Percentiles rank a stretch among this genome's conserved stretches.
Evolutionary conservation across 2,797 vertebrate species (phyloP).

Genomic region (Argyrosomus regius): DNA sequence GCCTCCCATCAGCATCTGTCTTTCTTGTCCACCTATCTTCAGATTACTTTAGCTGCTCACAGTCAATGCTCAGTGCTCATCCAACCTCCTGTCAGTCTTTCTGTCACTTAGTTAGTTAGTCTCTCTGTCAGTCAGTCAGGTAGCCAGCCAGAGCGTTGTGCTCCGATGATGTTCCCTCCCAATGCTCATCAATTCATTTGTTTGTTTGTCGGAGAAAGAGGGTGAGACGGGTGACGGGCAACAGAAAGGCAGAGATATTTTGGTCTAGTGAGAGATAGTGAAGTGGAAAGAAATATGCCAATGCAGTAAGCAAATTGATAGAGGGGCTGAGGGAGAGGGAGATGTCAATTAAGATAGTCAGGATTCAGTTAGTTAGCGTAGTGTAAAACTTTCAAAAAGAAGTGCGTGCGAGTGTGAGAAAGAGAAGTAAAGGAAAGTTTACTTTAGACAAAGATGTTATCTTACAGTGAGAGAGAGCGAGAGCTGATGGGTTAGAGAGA

Average conservation of each 20-base stretch:
- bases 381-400: constrained; percentile 39
- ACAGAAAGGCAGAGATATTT: constrained; percentile 19
- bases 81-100: constrained; percentile 65
- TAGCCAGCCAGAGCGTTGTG: constrained; percentile 35
- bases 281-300: constrained; percentile 45
- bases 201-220: constrained; percentile 67
- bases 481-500: constrained; percentile 17
- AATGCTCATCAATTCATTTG: constrained; percentile 60
- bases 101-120: constrained; percentile 66
- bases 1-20: constrained; percentile 55
- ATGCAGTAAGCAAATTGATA: constrained; percentile 45
- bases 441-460: constrained; percentile 30
- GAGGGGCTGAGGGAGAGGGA: constrained; percentile 26
- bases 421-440: constrained; percentile 33
- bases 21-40: constrained; percentile 54
- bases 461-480: neutral
- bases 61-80: constrained; percentile 50
- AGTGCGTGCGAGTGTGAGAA: neutral
- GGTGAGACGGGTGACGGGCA: constrained; percentile 9
- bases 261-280: constrained; percentile 29
- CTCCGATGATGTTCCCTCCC: constrained; percentile 54
- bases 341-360: constrained; percentile 52
- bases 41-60: constrained; percentile 61
- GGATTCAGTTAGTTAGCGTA: constrained; percentile 13
- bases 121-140: constrained; percentile 57